These are phyloP conservation scores for Numenius arquata DNA, from an alignment of 2,113 vertebrate genomes.

Conservation along the genomic window DNA sequence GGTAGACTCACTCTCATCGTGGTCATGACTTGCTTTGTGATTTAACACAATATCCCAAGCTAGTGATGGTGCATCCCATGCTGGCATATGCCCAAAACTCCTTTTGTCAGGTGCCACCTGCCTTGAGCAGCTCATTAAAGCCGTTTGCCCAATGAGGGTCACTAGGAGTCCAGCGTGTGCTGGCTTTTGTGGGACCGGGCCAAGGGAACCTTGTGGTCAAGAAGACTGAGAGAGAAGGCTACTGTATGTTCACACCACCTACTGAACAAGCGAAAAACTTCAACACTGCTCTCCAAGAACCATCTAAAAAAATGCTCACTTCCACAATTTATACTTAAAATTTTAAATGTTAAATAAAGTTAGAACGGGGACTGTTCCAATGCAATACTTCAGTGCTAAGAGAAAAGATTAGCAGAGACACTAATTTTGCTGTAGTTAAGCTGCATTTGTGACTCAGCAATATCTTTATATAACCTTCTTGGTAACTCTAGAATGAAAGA, in stretches of 20 bases:
- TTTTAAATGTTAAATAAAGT: neutral
- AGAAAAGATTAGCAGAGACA: neutral
- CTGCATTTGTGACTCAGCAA: conserved; percentile 26
- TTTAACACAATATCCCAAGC: neutral
- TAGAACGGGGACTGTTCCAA: neutral
- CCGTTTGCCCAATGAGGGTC: fast-evolving
- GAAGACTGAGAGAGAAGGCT: neutral
- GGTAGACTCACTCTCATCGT: fast-evolving
- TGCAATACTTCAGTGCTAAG: neutral
- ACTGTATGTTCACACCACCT: neutral
- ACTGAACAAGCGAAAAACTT: neutral
- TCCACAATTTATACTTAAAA: neutral
- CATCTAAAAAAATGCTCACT: neutral
- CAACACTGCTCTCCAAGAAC: neutral
- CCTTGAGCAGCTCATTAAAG: neutral
- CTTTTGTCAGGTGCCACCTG: neutral
- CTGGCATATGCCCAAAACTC: neutral
- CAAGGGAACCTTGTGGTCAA: neutral
- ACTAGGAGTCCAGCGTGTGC: fast-evolving
- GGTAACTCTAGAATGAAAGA: neutral
- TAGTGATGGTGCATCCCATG: neutral
- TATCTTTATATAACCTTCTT: conserved; percentile 5
- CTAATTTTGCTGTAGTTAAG: conserved; percentile 2
- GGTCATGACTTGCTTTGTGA: neutral
- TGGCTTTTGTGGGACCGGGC: neutral